Evolutionary conservation across 2,113 vertebrate species (phyloP).

Genomic region (Trichomycterus rosablanca): DNA sequence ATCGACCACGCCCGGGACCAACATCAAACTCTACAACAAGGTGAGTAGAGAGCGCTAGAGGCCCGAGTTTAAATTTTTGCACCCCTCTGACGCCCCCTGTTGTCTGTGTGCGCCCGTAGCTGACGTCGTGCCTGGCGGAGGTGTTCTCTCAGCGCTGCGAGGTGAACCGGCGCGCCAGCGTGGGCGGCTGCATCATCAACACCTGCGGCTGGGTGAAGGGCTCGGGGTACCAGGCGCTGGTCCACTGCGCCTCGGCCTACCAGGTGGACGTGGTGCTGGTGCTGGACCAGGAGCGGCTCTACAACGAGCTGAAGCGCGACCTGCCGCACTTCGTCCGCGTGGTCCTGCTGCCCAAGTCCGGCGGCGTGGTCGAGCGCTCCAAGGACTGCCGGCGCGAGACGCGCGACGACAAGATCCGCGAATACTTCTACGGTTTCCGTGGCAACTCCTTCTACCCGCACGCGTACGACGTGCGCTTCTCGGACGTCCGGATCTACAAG

Average conservation of each 20-base stretch:
- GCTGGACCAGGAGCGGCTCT: slow-evolving; percentile 93
- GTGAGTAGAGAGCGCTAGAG: slow-evolving; percentile 51
- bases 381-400: slow-evolving; percentile 90
- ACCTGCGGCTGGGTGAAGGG: slow-evolving; percentile 98
- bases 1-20: slow-evolving; percentile 93
- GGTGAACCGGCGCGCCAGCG: slow-evolving; percentile 87
- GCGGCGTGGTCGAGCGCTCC: slow-evolving; percentile 89
- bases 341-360: slow-evolving; percentile 89
- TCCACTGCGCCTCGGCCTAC: slow-evolving; percentile 92
- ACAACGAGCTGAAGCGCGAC: slow-evolving; percentile 93
- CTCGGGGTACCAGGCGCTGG: slow-evolving; percentile 93
- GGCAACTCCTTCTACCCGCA: slow-evolving; percentile 88
- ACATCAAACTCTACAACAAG: slow-evolving; percentile 99
- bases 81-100: neutral
- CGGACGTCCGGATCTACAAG: slow-evolving; percentile 95
- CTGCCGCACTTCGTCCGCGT: slow-evolving; percentile 93
- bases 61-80: no score
- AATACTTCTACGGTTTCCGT: slow-evolving; percentile 96
- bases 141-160: slow-evolving; percentile 96
- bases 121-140: slow-evolving; percentile 87
- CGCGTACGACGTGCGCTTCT: slow-evolving; percentile 92
- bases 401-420: slow-evolving; percentile 88
- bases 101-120: slow-evolving; percentile 56
- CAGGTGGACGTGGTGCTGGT: slow-evolving; percentile 96
- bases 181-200: slow-evolving; percentile 95